Base-by-base conservation (phyloP, 2,113 vertebrate genomes). In the Setophaga coronata region DNA sequence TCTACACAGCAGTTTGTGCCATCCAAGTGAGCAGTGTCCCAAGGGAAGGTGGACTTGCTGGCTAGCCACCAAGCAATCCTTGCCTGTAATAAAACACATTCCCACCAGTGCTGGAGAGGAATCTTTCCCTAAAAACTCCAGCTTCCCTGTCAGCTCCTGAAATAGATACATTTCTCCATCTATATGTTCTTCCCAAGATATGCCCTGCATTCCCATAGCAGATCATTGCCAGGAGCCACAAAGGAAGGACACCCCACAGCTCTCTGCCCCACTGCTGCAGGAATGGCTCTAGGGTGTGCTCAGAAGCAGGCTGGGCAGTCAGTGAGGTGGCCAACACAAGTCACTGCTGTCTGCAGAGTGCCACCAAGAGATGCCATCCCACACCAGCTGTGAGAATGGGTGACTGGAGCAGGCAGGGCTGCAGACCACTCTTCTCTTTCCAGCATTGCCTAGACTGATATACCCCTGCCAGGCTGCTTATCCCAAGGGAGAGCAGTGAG, bases 361-460 rank as follows among this genome's bases (percentile, higher is more conserved):
- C n/a, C 60, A 58, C 83, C 45, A 42, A 42, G 54, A 20, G 20
- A 6, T 19, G 45, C n/a, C 51, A 51, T 31, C 73, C 56, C 60
- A 34, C 36, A 28, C 13, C 7, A 40, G 58, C 64, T 24, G 0
- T 23, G 18, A 61, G n/a, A 70, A 40, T 0, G 5, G 31, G 14
- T 53, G 54, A 38, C 33, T 36, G 67, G 40, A 61, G 71, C 50
- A 83, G 64, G 51, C 28, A 58, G 56, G 26, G 28, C 69, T 82
- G 34, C 56, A 53, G 54, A 31, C 5, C 31, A 23, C 28, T 50
- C 26, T 33, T 56, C 26, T 7, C 0, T 34, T 45, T n/a, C 36
- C 45, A 70, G 43, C 38, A 51, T 6, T 62, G 20, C 14, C 24
- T 73, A 66, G 50, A 19, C 18, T 1, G 1, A 76, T 34, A 58